phyloP scores from a whole-genome alignment of 1,140 invertebrate species.

The Neotoxoptera formosana region DNA sequence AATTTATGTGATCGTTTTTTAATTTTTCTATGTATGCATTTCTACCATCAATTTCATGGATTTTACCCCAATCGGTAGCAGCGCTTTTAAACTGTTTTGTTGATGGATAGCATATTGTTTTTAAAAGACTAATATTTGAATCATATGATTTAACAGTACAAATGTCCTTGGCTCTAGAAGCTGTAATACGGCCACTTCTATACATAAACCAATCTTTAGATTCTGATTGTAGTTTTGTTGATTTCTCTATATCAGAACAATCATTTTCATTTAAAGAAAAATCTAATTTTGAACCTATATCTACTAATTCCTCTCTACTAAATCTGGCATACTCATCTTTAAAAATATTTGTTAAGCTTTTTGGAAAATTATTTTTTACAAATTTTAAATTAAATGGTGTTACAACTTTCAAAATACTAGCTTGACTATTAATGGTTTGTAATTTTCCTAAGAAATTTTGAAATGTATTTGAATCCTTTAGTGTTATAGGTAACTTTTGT shows the following conservation, averaged over 20 bases:
- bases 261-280: conserved; percentile 11
- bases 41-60: conserved; percentile 5
- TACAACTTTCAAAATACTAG: background rate
- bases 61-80: background rate
- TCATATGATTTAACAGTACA: background rate
- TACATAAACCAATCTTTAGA: conserved; percentile 20
- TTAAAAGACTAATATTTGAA: conserved; percentile 19
- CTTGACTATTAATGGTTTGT: background rate
- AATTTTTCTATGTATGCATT: conserved; percentile 8
- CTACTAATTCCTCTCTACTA: conserved; percentile 6
- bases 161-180: background rate
- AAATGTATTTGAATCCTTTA: background rate
- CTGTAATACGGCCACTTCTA: conserved; percentile 8
- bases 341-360: background rate
- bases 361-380: no score
- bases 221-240: background rate
- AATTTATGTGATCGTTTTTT: background rate
- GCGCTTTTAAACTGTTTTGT: conserved; percentile 7
- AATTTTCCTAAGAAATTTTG: background rate
- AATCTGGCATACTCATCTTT: background rate
- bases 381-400: conserved; percentile 21
- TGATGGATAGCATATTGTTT: background rate
- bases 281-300: conserved; percentile 29
- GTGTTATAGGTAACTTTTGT: background rate
- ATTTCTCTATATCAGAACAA: background rate